These are phyloP conservation scores for Phrynocephalus forsythii DNA, from an alignment of 2,797 vertebrate species.

Conservation along the genomic window DNA sequence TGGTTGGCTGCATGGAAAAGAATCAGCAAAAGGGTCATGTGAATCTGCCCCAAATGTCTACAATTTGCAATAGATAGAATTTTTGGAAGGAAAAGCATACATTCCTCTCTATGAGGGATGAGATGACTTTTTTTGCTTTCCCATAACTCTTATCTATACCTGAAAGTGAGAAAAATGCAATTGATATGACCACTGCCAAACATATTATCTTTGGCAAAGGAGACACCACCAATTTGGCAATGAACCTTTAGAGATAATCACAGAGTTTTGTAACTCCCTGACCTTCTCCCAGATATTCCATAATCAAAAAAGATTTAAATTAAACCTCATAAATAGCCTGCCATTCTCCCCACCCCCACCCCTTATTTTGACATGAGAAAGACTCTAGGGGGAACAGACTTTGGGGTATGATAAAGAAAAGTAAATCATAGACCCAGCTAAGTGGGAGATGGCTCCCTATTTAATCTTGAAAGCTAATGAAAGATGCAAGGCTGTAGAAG, in stretches of 20 bases:
- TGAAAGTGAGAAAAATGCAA: conserved; percentile 15
- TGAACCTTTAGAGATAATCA: neutral
- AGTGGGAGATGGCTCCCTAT: neutral
- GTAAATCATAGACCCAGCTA: neutral
- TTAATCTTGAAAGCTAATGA: neutral
- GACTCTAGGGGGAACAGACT: neutral
- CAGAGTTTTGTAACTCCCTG: neutral
- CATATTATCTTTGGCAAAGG: conserved; percentile 15
- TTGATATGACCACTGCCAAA: conserved; percentile 16
- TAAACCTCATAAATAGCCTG: conserved; percentile 1
- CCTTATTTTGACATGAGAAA: conserved; percentile 16
- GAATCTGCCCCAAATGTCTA: conserved; percentile 26
- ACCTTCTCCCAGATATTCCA: neutral
- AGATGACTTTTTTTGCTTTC: conserved; percentile 1
- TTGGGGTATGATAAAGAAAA: neutral
- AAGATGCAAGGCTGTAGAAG: neutral
- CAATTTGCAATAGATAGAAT: neutral
- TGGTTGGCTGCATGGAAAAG: neutral
- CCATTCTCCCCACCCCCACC: neutral
- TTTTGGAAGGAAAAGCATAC: conserved; percentile 46
- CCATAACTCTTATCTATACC: conserved; percentile 32
- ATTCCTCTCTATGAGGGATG: neutral
- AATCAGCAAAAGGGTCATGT: conserved; percentile 28
- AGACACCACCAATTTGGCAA: neutral
- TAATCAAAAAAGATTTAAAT: conserved; percentile 5